Evolutionary conservation across 2,888 invertebrate species (phyloP).

Genomic region (Epirrhoe alternata): DNA sequence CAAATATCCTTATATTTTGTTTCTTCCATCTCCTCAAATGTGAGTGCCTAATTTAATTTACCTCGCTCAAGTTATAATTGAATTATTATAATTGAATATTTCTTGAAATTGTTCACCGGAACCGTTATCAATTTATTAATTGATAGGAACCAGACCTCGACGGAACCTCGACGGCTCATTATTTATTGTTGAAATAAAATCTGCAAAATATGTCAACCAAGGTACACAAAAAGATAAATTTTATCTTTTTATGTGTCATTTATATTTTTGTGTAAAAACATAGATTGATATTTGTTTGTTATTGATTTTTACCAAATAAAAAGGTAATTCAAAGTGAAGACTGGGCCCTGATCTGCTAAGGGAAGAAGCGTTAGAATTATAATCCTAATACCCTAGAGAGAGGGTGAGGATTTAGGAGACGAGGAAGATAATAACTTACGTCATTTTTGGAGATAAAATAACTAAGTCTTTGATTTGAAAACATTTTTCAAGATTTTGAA

Average conservation of each 20-base stretch:
- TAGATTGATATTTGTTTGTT: neutral
- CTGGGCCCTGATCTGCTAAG: too few species aligned
- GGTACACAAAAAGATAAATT: neutral
- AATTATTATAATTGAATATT: slow-evolving; percentile 22
- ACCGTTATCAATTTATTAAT: slow-evolving; percentile 15
- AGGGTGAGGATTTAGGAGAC: too few species aligned
- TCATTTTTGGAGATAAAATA: too few species aligned
- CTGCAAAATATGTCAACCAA: slow-evolving; percentile 2
- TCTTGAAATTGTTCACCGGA: slow-evolving; percentile 13
- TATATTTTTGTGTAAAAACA: neutral
- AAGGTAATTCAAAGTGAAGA: too few species aligned
- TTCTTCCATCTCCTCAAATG: neutral
- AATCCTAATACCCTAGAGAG: too few species aligned
- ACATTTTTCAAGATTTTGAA: neutral
- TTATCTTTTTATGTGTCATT: neutral
- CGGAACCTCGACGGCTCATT: neutral
- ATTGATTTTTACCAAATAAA: neutral
- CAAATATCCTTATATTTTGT: neutral
- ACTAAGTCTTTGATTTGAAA: neutral
- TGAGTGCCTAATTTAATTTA: slow-evolving; percentile 17
- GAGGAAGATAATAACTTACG: too few species aligned
- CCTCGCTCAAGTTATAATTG: slow-evolving; percentile 29
- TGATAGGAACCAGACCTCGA: too few species aligned
- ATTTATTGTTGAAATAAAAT: slow-evolving; percentile 14
- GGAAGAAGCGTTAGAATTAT: too few species aligned